Evolutionary conservation across 2,888 invertebrate genomes (phyloP).

Genomic region (Plagodis pulveraria): DNA sequence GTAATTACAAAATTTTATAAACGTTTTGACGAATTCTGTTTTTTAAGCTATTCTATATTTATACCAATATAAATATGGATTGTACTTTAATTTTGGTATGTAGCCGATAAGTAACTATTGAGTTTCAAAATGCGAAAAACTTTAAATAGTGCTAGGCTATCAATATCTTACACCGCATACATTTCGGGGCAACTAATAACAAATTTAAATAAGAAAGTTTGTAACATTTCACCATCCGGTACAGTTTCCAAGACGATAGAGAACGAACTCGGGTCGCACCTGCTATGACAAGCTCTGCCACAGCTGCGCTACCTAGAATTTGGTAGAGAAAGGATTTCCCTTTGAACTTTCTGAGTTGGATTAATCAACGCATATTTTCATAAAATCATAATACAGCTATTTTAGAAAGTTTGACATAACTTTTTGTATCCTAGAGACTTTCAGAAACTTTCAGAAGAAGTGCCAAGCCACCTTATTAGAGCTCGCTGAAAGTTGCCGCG

Average conservation of each 20-base stretch:
- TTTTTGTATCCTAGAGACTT: slow-evolving; percentile 4
- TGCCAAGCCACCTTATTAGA: slow-evolving; percentile 11
- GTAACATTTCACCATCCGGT: background rate
- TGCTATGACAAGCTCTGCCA: background rate
- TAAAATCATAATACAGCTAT: no score
- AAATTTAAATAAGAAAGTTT: background rate
- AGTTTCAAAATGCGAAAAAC: no score
- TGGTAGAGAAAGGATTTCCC: background rate
- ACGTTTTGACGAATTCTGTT: no score
- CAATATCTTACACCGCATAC: no score
- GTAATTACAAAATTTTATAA: no score
- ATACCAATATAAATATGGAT: no score
- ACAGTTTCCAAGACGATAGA: background rate
- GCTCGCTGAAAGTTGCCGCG: slow-evolving; percentile 4
- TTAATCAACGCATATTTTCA: background rate
- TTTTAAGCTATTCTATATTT: no score
- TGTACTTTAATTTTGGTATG: no score
- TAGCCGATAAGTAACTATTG: no score
- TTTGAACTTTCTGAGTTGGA: background rate
- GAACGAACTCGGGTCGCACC: background rate
- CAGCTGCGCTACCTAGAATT: background rate
- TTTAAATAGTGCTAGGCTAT: no score
- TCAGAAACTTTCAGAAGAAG: slow-evolving; percentile 10
- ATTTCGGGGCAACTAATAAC: background rate
- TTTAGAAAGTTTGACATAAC: slow-evolving; percentile 1